phyloP scores from a whole-genome alignment of 1,140 invertebrate species.

The Tetranychus urticae region DNA sequence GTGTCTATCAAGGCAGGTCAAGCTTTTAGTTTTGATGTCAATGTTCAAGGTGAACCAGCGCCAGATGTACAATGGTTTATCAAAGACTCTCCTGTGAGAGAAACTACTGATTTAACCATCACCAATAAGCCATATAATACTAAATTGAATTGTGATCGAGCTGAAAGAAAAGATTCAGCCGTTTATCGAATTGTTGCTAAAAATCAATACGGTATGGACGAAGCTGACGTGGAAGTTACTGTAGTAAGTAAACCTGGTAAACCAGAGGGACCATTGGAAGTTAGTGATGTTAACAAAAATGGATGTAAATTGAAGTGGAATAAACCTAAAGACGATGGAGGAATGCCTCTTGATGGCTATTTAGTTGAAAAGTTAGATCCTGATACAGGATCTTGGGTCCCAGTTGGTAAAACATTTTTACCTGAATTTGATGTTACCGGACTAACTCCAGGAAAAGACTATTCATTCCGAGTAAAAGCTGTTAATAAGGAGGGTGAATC shows the following conservation, averaged over 20 bases:
- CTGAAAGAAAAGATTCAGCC: constrained; percentile 60
- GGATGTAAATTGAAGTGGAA: constrained; percentile 76
- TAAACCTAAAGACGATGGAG: constrained; percentile 73
- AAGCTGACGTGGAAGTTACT: constrained; percentile 68
- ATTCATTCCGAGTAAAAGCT: constrained; percentile 82
- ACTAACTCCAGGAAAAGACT: constrained; percentile 62
- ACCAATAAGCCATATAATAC: constrained; percentile 33
- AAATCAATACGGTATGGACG: constrained; percentile 71
- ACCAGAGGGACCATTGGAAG: constrained; percentile 29
- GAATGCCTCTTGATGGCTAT: constrained; percentile 88
- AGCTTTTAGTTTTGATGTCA: constrained; percentile 73
- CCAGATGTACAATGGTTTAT: constrained; percentile 62
- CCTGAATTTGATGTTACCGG: constrained; percentile 59
- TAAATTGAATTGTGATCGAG: constrained; percentile 56
- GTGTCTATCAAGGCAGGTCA: constrained; percentile 81
- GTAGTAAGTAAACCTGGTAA: constrained; percentile 25
- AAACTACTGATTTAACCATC: neutral
- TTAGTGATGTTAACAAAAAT: constrained; percentile 69
- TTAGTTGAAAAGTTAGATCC: constrained; percentile 86
- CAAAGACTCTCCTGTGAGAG: constrained; percentile 13
- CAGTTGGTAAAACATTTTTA: constrained; percentile 42
- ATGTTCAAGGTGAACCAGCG: constrained; percentile 64
- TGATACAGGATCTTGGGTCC: constrained; percentile 77
- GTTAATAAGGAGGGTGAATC: constrained; percentile 53
- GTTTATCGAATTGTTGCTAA: constrained; percentile 67